These are phyloP conservation scores for Drosophila rellima DNA, from an alignment of 2,888 invertebrate genomes.

Conservation along the genomic window DNA sequence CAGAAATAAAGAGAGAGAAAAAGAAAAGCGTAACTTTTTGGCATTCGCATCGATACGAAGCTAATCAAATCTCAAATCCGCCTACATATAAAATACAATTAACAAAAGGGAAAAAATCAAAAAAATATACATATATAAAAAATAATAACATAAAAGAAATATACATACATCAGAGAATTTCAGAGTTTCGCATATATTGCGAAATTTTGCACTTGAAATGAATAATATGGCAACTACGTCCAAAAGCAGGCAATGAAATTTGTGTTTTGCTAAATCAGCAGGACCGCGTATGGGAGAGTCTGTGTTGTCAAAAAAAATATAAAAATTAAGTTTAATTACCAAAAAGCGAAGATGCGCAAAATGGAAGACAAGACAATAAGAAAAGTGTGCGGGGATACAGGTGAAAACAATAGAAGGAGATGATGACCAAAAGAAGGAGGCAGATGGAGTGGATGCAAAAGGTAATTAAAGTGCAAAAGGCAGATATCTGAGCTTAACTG, in stretches of 20 bases:
- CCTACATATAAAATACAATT: constrained; percentile 64
- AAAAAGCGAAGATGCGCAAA: constrained; percentile 4
- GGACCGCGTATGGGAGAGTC: background rate
- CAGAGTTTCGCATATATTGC: constrained; percentile 1
- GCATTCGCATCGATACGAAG: constrained; percentile 2
- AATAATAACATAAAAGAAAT: no score
- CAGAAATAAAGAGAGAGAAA: background rate
- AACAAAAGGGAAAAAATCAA: constrained; percentile 49
- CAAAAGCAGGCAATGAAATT: constrained; percentile 15
- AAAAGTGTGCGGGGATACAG: background rate
- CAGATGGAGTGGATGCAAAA: background rate
- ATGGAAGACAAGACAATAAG: background rate
- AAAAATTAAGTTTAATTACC: constrained; percentile 32
- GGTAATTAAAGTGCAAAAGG: constrained; percentile 15
- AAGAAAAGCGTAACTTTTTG: background rate
- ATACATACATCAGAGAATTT: background rate
- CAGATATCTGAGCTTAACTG: background rate
- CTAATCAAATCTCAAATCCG: constrained; percentile 58
- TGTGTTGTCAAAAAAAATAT: constrained; percentile 5
- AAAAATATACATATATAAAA: background rate
- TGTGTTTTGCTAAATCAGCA: constrained; percentile 1
- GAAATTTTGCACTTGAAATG: constrained; percentile 26
- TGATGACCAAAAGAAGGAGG: background rate
- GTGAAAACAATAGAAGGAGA: background rate
- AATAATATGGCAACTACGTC: constrained; percentile 20